Conservation (phyloP, 92 coral and sea anemone species). For the Zoanthus solanderi region DNA sequence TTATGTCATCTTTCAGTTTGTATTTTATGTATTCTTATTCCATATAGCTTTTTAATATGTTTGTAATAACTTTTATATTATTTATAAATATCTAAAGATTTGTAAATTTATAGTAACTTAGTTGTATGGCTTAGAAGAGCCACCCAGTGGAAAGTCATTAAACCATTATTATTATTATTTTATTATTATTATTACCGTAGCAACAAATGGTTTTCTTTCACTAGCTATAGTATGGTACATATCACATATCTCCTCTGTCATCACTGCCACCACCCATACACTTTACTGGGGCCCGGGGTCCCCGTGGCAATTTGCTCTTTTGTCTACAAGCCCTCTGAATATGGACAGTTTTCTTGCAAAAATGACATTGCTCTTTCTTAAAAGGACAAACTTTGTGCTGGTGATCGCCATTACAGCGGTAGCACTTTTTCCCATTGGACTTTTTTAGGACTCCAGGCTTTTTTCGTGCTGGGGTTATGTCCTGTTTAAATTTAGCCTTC, state of each 20-base stretch:
- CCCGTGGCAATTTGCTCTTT: slow-evolving; percentile 41
- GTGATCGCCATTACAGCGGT: slow-evolving; percentile 36
- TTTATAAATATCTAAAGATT: too few species aligned
- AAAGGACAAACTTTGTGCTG: slow-evolving; percentile 14
- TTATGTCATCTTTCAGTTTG: too few species aligned
- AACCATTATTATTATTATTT: too few species aligned
- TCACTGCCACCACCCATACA: slow-evolving; percentile 40
- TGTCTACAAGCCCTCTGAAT: slow-evolving; percentile 44
- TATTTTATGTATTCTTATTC: too few species aligned
- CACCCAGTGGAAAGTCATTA: too few species aligned
- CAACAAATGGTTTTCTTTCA: neutral
- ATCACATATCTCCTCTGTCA: slow-evolving; percentile 42
- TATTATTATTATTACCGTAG: neutral
- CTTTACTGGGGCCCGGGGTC: slow-evolving; percentile 48
- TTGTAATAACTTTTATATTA: too few species aligned
- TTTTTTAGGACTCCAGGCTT: slow-evolving; percentile 14
- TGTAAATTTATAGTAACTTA: too few species aligned
- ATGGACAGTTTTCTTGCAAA: slow-evolving; percentile 53
- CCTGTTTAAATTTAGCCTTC: slow-evolving; percentile 44
- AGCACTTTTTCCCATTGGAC: slow-evolving; percentile 10
- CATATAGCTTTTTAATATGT: too few species aligned
- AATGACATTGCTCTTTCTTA: slow-evolving; percentile 44
- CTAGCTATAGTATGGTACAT: slow-evolving; percentile 2
- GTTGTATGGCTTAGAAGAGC: too few species aligned
- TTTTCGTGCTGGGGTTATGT: neutral